Evolutionary conservation across 2,888 invertebrate species (phyloP).

Genomic region (Rhynchonema sp.): DNA sequence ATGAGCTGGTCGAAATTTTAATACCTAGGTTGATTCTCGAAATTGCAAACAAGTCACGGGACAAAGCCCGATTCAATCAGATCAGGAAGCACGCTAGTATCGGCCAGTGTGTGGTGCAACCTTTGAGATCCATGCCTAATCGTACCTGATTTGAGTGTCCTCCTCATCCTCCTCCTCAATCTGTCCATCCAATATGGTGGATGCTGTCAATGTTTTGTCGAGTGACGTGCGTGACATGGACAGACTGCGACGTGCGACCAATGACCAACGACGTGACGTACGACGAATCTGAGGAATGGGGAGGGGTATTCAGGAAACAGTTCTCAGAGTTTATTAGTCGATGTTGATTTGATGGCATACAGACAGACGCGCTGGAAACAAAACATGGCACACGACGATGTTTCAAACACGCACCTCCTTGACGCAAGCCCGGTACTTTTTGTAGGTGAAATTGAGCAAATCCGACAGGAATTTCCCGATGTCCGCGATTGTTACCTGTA

Average conservation of each 20-base stretch:
- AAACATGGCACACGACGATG: no score
- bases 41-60: no score
- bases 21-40: no score
- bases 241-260: neutral
- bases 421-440: constrained; percentile 13
- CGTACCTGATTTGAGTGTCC: no score
- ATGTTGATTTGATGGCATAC: neutral
- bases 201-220: neutral
- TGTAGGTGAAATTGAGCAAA: constrained; percentile 22
- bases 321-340: no score
- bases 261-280: neutral
- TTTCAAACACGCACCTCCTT: neutral
- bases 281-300: neutral
- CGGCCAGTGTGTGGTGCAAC: no score
- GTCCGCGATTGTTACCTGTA: constrained; percentile 19
- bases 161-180: neutral
- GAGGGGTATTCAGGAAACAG: no score
- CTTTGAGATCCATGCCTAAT: no score
- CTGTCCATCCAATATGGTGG: neutral
- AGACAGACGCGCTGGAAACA: neutral
- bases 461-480: constrained; percentile 27
- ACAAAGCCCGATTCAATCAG: no score
- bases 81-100: no score
- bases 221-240: neutral
- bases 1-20: no score